Evolutionary conservation across 1,140 invertebrate species (phyloP).

Genomic region (Wiebesia pumilae): DNA sequence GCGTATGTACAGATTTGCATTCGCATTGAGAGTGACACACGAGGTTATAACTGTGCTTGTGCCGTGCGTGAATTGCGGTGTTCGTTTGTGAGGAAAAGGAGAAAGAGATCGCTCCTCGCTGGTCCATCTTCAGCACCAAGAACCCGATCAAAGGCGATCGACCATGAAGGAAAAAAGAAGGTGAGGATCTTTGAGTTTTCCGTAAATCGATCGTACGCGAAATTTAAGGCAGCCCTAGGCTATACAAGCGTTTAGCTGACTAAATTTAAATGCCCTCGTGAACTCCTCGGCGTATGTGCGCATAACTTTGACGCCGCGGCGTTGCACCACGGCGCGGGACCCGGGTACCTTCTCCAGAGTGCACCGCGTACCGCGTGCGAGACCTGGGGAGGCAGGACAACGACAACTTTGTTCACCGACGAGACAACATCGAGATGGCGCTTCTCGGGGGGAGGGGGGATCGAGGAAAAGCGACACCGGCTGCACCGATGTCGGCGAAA

Average conservation of each 20-base stretch:
- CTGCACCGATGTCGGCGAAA: too few species aligned
- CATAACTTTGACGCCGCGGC: too few species aligned
- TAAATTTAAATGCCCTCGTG: slow-evolving; percentile 7
- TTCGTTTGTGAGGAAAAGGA: neutral
- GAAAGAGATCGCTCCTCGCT: neutral
- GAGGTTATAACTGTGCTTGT: slow-evolving; percentile 28
- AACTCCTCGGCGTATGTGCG: neutral
- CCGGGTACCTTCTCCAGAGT: too few species aligned
- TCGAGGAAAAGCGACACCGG: too few species aligned
- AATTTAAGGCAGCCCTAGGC: too few species aligned
- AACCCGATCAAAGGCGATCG: neutral
- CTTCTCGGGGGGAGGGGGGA: too few species aligned
- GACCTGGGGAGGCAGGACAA: too few species aligned
- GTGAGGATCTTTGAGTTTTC: slow-evolving; percentile 24
- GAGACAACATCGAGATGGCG: too few species aligned
- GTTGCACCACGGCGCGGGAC: too few species aligned
- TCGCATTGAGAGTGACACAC: neutral
- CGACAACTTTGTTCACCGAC: too few species aligned
- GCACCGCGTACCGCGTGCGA: too few species aligned
- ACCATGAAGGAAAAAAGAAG: slow-evolving; percentile 49
- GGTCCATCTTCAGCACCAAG: neutral
- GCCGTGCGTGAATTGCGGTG: neutral
- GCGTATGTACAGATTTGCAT: neutral
- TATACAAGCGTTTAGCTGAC: neutral
- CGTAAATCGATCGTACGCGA: too few species aligned